Percentiles rank a stretch among this genome's conserved stretches.
These are phyloP conservation scores for Anagrus nilaparvatae DNA, from an alignment of 1,140 invertebrate genomes.

Conservation along the genomic window DNA sequence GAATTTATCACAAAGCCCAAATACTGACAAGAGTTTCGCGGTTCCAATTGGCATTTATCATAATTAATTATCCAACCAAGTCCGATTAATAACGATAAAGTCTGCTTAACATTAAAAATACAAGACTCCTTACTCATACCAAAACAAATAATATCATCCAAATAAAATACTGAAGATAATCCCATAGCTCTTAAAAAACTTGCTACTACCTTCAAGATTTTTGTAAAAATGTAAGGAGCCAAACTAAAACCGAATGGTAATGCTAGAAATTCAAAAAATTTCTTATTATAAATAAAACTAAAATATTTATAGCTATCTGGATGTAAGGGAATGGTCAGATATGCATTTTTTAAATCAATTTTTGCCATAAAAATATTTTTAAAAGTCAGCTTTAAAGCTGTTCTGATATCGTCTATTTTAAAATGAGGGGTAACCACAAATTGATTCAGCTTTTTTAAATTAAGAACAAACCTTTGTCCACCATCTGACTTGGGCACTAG, in stretches of 20 bases:
- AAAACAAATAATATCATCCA: conserved; percentile 12
- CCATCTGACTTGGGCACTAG: neutral
- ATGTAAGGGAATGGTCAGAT: conserved; percentile 11
- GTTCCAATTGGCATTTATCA: conserved; percentile 5
- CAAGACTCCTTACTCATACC: conserved; percentile 1
- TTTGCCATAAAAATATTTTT: conserved; percentile 5
- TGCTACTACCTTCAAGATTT: conserved; percentile 12
- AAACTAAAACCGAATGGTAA: conserved; percentile 13
- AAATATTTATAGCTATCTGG: conserved; percentile 6
- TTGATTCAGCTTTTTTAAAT: conserved; percentile 3
- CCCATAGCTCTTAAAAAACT: conserved; percentile 3
- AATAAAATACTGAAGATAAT: conserved; percentile 10
- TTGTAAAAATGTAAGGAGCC: conserved; percentile 14
- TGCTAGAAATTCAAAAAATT: conserved; percentile 13
- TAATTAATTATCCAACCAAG: conserved; percentile 14
- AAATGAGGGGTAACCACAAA: neutral
- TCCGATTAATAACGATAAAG: conserved; percentile 3
- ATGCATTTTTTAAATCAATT: conserved; percentile 13
- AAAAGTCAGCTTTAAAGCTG: conserved; percentile 3
- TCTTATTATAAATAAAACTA: conserved; percentile 4
- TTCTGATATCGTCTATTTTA: conserved; percentile 7
- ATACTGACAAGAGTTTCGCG: conserved; percentile 4
- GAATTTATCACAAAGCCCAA: conserved; percentile 13
- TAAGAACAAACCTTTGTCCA: conserved; percentile 2
- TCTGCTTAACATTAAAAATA: neutral